Conservation (phyloP, 2,888 invertebrate genomes). For the Dynastes grantii region DNA sequence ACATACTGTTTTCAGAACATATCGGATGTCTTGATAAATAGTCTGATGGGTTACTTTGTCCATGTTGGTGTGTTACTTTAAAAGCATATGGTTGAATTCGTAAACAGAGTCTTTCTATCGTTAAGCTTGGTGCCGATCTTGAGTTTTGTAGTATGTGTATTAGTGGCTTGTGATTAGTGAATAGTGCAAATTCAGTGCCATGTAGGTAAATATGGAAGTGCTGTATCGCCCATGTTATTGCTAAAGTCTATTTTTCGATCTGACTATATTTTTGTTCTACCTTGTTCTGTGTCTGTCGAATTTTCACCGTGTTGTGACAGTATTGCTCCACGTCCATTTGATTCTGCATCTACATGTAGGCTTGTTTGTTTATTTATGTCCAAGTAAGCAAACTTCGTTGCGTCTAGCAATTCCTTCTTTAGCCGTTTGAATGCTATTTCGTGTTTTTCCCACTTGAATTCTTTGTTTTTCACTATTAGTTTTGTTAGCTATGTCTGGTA, state of each 20-base stretch:
- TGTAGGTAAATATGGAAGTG: conserved; percentile 43
- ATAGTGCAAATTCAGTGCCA: conserved; percentile 32
- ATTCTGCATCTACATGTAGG: too few relatives aligned
- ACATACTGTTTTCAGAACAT: too few relatives aligned
- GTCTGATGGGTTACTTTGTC: conserved; percentile 40
- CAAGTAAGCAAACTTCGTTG: neutral
- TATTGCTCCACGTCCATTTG: neutral
- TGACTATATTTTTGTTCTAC: neutral
- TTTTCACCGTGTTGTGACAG: conserved; percentile 8
- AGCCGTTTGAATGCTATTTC: conserved; percentile 12
- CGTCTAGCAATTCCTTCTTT: conserved; percentile 21
- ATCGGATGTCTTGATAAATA: neutral
- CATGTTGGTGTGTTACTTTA: conserved; percentile 36
- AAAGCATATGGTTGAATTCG: conserved; percentile 37
- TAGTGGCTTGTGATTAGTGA: conserved; percentile 45
- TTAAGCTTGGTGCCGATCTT: conserved; percentile 30
- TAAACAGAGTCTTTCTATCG: conserved; percentile 33
- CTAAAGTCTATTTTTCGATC: conserved; percentile 20
- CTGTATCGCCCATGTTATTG: conserved; percentile 33
- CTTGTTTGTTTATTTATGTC: too few relatives aligned
- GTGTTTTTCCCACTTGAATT: conserved; percentile 37
- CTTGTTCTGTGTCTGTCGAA: too few relatives aligned
- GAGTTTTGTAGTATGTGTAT: conserved; percentile 35
- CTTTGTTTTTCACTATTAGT: conserved; percentile 45
- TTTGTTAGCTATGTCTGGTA: conserved; percentile 45